Conservation (phyloP, 1,140 invertebrate genomes). For the Eueides isabella region DNA sequence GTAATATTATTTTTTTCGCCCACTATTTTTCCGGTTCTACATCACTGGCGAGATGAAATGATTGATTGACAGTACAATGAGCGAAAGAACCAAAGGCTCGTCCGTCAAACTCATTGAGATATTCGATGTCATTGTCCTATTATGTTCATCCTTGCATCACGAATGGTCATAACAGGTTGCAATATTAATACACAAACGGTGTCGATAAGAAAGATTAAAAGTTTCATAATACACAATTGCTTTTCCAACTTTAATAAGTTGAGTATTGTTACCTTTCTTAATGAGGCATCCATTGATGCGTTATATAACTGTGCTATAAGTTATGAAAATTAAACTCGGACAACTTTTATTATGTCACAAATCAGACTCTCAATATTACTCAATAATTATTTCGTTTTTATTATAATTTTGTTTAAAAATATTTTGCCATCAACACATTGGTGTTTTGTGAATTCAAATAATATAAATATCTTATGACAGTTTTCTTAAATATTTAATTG, state of each 20-base stretch:
- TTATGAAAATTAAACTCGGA: conserved; percentile 16
- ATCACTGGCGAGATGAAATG: conserved; percentile 50
- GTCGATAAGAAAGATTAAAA: conserved; percentile 30
- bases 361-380: not conserved
- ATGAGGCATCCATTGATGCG: conserved; percentile 4
- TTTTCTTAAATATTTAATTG: not conserved
- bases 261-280: conserved; percentile 13
- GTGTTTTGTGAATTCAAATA: not conserved
- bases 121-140: conserved; percentile 57
- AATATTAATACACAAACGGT: conserved; percentile 33
- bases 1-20: conserved; percentile 36
- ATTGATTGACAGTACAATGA: conserved; percentile 66
- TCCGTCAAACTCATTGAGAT: conserved; percentile 42
- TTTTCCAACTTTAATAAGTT: conserved; percentile 13
- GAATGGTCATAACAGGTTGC: conserved; percentile 34
- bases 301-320: conserved; percentile 15
- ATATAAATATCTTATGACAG: not conserved
- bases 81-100: conserved; percentile 41
- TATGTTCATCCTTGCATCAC: conserved; percentile 45
- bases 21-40: conserved; percentile 27
- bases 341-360: conserved; percentile 12
- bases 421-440: not conserved
- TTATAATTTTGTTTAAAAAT: not conserved
- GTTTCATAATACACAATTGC: conserved; percentile 30
- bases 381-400: conserved; percentile 4